These are phyloP conservation scores for Paracanthobrama guichenoti DNA, from an alignment of 2,113 vertebrate species.

Conservation along the genomic window DNA sequence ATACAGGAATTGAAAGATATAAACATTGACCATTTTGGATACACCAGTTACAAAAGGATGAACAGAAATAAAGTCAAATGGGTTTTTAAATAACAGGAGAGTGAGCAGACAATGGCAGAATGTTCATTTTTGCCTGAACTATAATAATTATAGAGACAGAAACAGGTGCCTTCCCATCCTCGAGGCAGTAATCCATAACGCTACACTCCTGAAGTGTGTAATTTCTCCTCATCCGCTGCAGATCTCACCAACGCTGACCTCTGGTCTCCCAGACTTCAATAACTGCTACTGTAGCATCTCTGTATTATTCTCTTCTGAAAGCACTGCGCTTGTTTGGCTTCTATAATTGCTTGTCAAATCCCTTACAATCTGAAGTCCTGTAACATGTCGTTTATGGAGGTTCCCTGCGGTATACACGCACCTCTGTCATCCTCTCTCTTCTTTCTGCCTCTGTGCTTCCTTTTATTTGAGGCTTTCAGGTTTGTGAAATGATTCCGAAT, in stretches of 20 bases:
- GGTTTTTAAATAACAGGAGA: not conserved
- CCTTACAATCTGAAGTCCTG: slow-evolving; percentile 40
- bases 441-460: not conserved
- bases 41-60: not conserved
- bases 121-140: slow-evolving; percentile 9
- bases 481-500: slow-evolving; percentile 3
- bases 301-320: slow-evolving; percentile 40
- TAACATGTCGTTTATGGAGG: slow-evolving; percentile 44
- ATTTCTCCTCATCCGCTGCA: slow-evolving; percentile 18
- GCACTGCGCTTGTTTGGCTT: slow-evolving; percentile 42
- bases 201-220: slow-evolving; percentile 4
- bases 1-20: too few species aligned
- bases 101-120: not conserved
- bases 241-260: slow-evolving; percentile 10
- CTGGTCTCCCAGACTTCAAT: slow-evolving; percentile 41
- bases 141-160: slow-evolving; percentile 39
- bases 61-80: not conserved
- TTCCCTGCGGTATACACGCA: slow-evolving; percentile 34
- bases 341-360: slow-evolving; percentile 61
- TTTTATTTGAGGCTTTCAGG: slow-evolving; percentile 21
- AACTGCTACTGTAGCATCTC: slow-evolving; percentile 42
- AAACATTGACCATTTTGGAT: too few species aligned
- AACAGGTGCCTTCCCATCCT: slow-evolving; percentile 13
- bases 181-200: slow-evolving; percentile 41
- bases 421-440: slow-evolving; percentile 38